Conservation (phyloP, 2,113 vertebrate species). For the Sigmodon hispidus region DNA sequence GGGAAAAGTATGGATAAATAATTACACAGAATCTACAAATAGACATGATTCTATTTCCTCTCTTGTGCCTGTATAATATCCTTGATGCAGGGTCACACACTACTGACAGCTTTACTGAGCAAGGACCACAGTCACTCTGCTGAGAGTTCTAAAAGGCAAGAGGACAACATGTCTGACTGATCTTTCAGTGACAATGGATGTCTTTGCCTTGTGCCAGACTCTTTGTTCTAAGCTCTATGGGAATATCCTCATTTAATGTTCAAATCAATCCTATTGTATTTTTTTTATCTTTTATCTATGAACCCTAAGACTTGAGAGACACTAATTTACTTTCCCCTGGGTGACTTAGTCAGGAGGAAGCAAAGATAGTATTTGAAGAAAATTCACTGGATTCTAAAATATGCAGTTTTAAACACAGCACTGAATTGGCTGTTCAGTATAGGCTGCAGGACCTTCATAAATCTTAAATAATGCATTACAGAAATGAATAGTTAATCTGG, state of each 20-base stretch:
- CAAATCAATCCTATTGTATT: background rate
- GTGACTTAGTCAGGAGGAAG: background rate
- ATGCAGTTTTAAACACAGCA: background rate
- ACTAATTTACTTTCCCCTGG: slow-evolving; percentile 27
- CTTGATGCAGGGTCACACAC: background rate
- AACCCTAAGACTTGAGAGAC: background rate
- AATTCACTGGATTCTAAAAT: slow-evolving; percentile 15
- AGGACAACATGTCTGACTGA: background rate
- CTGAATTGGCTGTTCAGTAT: background rate
- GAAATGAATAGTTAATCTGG: background rate
- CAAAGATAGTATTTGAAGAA: background rate
- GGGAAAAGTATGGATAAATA: slow-evolving; percentile 7
- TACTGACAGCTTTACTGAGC: background rate
- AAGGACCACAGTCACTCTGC: background rate
- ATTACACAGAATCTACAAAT: background rate
- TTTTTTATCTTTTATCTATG: background rate
- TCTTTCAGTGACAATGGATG: background rate
- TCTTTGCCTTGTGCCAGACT: background rate
- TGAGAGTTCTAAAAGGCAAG: background rate
- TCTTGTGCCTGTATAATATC: background rate
- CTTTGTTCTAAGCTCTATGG: background rate
- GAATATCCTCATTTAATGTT: slow-evolving; percentile 34
- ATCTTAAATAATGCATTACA: background rate
- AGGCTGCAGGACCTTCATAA: background rate
- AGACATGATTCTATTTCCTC: background rate